phyloP scores from a whole-genome alignment of 2,797 vertebrate species.

The Cossypha heuglini region DNA sequence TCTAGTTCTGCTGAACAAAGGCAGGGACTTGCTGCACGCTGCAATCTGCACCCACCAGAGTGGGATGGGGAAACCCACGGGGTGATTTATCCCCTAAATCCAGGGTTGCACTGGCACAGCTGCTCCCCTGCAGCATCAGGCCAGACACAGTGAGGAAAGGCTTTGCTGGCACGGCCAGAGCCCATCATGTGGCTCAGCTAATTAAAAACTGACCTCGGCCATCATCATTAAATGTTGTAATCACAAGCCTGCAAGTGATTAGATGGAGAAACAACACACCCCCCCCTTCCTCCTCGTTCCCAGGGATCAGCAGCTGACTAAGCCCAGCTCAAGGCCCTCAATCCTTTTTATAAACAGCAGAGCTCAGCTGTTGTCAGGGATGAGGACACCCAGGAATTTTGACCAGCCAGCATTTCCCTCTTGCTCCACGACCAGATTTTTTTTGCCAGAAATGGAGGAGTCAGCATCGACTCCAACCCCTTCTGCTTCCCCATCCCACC shows the following conservation, averaged over 20 bases:
- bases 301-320: constrained; percentile 1
- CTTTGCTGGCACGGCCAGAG: constrained; percentile 3
- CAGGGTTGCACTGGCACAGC: constrained; percentile 27
- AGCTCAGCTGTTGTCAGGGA: not conserved
- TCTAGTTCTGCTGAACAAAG: not conserved
- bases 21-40: not conserved
- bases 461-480: fast-evolving
- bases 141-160: constrained; percentile 19
- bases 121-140: constrained; percentile 5
- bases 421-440: not conserved
- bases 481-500: not conserved
- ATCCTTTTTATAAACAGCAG: not conserved
- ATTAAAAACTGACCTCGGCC: constrained; percentile 60
- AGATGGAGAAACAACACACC: constrained; percentile 30
- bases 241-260: constrained; percentile 60
- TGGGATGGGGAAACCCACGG: no score
- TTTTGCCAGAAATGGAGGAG: not conserved
- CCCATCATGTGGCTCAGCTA: constrained; percentile 59
- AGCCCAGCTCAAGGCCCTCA: not conserved
- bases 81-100: not conserved
- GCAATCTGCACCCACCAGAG: not conserved
- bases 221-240: constrained; percentile 56
- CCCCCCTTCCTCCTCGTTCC: not conserved
- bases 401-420: not conserved
- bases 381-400: not conserved